Base-by-base conservation (phyloP, 2,113 vertebrate species). In the Caretta caretta region DNA sequence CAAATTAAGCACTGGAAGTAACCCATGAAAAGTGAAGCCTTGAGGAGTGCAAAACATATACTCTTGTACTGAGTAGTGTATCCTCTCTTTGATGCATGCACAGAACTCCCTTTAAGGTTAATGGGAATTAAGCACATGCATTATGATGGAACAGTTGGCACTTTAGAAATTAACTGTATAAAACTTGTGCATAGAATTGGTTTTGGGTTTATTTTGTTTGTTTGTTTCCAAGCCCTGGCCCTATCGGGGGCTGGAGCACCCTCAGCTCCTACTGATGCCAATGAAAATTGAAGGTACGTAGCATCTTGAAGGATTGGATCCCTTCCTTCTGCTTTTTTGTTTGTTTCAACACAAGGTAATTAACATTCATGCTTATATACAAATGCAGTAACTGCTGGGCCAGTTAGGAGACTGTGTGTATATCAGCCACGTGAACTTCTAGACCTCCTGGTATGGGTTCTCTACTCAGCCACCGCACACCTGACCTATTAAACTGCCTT, bases 381-480 rank as follows among this genome's bases (percentile, higher is more conserved):
- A 89, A 80, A 86, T 82, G 24, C 2, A 78, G 1, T 20, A 86
- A 57, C 38, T 91, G 38, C 1, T 88, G 59, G 57, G 91, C 85
- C 50, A 56, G 46, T 24, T 9, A 69, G 46, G 72, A 94, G 62
- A 48, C 53, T 84, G 27, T 53, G 25, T 27, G 0, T 86, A 51
- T 96, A 93, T 92, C 87, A 79, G n/a, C 76, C 89, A 72, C 0
- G 0, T 79, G 86, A 49, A 91, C 35, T 59, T 54, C 17, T 20
- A 91, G 81, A 65, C 57, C 50, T 38, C 16, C 89, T 95, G 86
- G 79, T 93, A 24, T 51, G 75, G 93, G 78, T 91, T 51, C 75
- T 96, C 87, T 90, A 2, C 54, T 48, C 96, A 94, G 85, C 38
- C 95, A 78, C 88, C 49, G 42, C 59, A 25, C n/a, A 56, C 82